Evolutionary conservation across 2,797 vertebrate species (phyloP).

Genomic region (Lagorchestes hirsutus): DNA sequence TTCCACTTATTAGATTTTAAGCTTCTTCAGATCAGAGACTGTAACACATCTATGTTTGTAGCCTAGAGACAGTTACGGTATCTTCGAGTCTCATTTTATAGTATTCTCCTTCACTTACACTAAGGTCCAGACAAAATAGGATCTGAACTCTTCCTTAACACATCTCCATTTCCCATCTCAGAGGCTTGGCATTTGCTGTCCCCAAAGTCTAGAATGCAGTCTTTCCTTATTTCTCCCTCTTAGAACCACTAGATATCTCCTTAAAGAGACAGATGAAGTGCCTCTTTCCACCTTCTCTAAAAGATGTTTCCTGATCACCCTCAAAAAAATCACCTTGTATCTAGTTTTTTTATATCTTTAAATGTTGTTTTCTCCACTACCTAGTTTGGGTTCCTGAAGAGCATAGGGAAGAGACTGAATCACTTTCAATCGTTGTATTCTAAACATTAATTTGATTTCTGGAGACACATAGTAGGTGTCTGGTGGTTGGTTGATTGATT

Average conservation of each 20-base stretch:
- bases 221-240: neutral
- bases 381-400: neutral
- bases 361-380: neutral
- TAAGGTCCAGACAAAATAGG: neutral
- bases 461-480: neutral
- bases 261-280: neutral
- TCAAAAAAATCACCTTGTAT: neutral
- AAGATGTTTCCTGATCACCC: neutral
- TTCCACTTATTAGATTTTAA: neutral
- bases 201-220: neutral
- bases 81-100: neutral
- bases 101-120: neutral
- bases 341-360: neutral
- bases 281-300: neutral
- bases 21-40: neutral
- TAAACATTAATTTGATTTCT: neutral
- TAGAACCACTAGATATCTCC: neutral
- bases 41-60: neutral
- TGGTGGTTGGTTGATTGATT: neutral
- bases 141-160: neutral
- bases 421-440: neutral
- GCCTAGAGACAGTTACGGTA: neutral
- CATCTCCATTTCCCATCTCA: neutral
- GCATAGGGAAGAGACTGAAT: neutral
- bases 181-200: neutral